Conservation (phyloP, 2,888 invertebrate species). For the Chrysomela aeneicollis region DNA sequence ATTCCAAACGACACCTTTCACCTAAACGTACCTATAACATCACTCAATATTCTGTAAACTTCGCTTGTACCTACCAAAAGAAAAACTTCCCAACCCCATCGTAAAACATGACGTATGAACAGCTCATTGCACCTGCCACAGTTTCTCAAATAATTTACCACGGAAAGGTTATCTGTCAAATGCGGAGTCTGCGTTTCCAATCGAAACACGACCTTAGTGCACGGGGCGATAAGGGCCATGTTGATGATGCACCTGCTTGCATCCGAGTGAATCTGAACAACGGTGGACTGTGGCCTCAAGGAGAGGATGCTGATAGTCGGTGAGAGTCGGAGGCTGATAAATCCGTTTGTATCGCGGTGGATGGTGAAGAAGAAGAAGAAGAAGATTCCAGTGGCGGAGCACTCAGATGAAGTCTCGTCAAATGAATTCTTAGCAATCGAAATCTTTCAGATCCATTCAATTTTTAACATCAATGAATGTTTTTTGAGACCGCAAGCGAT, state of each 20-base stretch:
- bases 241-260: constrained; percentile 42
- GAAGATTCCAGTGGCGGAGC: too few relatives aligned
- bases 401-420: too few relatives aligned
- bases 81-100: background rate
- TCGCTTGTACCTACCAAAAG: background rate
- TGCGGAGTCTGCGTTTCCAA: constrained; percentile 43
- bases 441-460: too few relatives aligned
- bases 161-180: constrained; percentile 56
- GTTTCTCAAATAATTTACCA: constrained; percentile 59
- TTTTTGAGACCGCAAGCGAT: too few relatives aligned
- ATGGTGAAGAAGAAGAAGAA: too few relatives aligned
- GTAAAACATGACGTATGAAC: constrained; percentile 41
- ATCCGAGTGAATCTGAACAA: constrained; percentile 43
- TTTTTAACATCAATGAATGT: too few relatives aligned
- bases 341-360: constrained; percentile 20
- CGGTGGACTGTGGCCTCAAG: constrained; percentile 31
- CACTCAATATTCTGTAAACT: too few relatives aligned
- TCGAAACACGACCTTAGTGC: constrained; percentile 49
- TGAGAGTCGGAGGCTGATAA: constrained; percentile 28
- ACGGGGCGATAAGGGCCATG: constrained; percentile 23
- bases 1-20: too few relatives aligned
- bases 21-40: too few relatives aligned
- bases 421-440: too few relatives aligned
- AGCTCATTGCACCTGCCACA: constrained; percentile 57
- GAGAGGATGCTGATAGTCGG: background rate